Evolutionary conservation across 2,113 vertebrate genomes (phyloP), one percentile per base, ranked within the genome.

Genomic region (Lonchura striata): DNA sequence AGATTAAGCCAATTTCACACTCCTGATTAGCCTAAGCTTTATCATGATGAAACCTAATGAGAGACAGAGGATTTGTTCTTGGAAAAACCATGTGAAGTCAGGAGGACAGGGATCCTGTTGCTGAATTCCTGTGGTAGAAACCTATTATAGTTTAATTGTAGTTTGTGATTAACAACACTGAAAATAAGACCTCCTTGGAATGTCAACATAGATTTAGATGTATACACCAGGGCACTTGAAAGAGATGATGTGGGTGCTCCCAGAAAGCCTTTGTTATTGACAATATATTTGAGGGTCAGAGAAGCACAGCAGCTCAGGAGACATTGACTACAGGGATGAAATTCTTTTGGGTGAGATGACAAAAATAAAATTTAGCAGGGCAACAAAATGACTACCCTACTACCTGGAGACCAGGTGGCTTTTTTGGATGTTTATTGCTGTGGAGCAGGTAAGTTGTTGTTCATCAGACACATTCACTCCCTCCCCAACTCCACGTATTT

Each of bases 231-330:
- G 20, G 20, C 9, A 14, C 27, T 46, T 35, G 13, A 87, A 71
- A 79, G 1, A 30, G 16, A 57, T 42, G 8, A 80, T 1, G 0
- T 0, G 4, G 28, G 14, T 27, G 20, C 5, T 69, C 15, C 13
- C 37, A 50, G 41, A 28, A 88, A 80, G 63, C 30, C 2, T 65
- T 71, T 47, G 10, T 31, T 41, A 49, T 7, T 54, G 27, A 44
- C 15, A 60, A 56, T 7, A 24, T 9, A 17, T 50, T 15, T 74
- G 50, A 72, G 54, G 30, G 19, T 90, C 27, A 46, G 35, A 82
- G 30, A 88, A 82, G 31, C 11, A 42, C 0, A 5, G 44, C 15
- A 52, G 8, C 25, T 65, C 10, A 9, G 7, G 23, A 69, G 15
- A 59, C 6, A 8, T 1, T 18, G 44, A 28, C 9, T 49, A 42